A percentile compares a stretch with the other conserved stretches of the same genome.
phyloP scores from a whole-genome alignment of 1,140 invertebrate species.

The Tetramorium alpestre region DNA sequence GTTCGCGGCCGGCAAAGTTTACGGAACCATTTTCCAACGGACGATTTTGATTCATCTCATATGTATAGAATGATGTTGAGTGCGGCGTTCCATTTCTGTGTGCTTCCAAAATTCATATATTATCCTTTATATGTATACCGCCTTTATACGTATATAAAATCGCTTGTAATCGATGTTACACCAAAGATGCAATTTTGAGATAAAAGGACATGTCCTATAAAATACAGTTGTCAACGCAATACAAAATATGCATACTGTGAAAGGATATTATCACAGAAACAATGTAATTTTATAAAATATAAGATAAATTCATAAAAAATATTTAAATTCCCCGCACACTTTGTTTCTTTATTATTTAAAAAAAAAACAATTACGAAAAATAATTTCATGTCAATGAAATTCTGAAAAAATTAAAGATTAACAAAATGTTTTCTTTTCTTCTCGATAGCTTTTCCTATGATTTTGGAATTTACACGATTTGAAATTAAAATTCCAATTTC shows the following conservation, averaged over 20 bases:
- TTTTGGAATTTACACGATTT: not conserved
- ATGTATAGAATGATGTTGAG: not conserved
- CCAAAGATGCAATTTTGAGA: too few species aligned
- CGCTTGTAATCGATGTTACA: not conserved
- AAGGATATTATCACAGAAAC: too few species aligned
- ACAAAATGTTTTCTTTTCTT: not conserved
- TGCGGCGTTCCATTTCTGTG: not conserved
- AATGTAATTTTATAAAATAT: too few species aligned
- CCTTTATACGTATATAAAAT: not conserved
- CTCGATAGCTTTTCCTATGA: not conserved
- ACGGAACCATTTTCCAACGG: slow-evolving; percentile 15
- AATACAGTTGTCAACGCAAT: too few species aligned
- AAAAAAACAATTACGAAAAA: not conserved
- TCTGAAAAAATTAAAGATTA: not conserved
- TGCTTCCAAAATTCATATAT: not conserved
- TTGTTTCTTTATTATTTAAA: not conserved
- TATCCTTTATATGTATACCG: not conserved
- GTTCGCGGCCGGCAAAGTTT: slow-evolving; percentile 2
- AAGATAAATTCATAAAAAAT: not conserved
- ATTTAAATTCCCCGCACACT: not conserved
- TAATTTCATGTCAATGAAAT: not conserved
- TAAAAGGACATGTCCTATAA: too few species aligned
- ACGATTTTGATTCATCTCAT: slow-evolving; percentile 5
- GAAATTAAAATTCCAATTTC: not conserved
- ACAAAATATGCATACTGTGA: too few species aligned